Conservation (phyloP, 2,888 invertebrate species). For the Nasonia oneida region DNA sequence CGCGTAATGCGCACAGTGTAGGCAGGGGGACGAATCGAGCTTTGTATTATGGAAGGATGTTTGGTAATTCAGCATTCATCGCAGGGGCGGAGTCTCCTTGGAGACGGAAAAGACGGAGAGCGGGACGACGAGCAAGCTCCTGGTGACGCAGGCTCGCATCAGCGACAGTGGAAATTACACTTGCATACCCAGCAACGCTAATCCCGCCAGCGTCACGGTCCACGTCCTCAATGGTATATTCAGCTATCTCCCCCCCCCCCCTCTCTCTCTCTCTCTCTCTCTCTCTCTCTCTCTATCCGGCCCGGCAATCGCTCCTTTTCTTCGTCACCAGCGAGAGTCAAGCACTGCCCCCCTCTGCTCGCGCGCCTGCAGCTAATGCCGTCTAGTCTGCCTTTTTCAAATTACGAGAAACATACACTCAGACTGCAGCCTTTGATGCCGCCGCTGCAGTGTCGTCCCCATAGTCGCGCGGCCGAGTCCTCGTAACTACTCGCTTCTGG, state of each 20-base stretch:
- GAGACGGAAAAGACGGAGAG: slow-evolving; percentile 92
- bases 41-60: slow-evolving; percentile 25
- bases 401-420: not conserved
- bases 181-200: slow-evolving; percentile 88
- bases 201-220: slow-evolving; percentile 78
- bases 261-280: not conserved
- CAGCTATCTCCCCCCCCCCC: not conserved
- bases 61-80: slow-evolving; percentile 33
- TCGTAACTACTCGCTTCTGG: too few relatives aligned
- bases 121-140: slow-evolving; percentile 89
- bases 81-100: slow-evolving; percentile 90
- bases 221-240: slow-evolving; percentile 77
- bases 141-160: slow-evolving; percentile 91
- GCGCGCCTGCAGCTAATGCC: not conserved
- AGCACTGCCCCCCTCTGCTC: not conserved
- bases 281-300: not conserved
- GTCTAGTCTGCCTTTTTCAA: not conserved
- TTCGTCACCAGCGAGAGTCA: slow-evolving; percentile 1
- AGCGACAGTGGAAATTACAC: slow-evolving; percentile 95
- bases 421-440: not conserved
- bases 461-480: too few relatives aligned
- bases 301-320: not conserved
- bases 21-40: not conserved
- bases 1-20: not conserved
- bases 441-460: not conserved